phyloP scores from a whole-genome alignment of 2,888 invertebrate genomes.

The Suillia variegata region DNA sequence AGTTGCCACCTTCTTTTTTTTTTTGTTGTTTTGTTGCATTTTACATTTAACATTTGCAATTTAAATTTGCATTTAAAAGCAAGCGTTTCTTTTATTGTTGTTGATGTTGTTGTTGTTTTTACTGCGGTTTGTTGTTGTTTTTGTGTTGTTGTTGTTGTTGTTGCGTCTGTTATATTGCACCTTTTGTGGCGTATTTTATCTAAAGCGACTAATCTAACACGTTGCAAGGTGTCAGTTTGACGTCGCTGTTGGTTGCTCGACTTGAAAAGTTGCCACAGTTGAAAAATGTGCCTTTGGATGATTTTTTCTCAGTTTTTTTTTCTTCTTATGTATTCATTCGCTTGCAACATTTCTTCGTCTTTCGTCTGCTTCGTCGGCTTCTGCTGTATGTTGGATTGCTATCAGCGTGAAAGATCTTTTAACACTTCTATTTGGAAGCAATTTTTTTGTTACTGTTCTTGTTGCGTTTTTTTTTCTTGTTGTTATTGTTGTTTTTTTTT shows the following conservation, averaged over 20 bases:
- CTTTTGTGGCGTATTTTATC: slow-evolving; percentile 35
- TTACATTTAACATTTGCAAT: slow-evolving; percentile 37
- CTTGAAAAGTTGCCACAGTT: background rate
- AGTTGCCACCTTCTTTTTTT: background rate
- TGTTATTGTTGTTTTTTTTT: slow-evolving; percentile 53
- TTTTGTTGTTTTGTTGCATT: slow-evolving; percentile 8
- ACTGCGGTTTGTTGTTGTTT: too few species aligned
- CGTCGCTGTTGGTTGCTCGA: background rate
- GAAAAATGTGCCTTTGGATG: slow-evolving; percentile 14
- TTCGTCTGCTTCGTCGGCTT: too few species aligned
- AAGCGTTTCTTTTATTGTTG: too few species aligned
- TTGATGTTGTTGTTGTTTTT: too few species aligned
- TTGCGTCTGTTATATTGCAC: too few species aligned
- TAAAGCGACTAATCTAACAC: slow-evolving; percentile 37
- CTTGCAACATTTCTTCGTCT: too few species aligned
- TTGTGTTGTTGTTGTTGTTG: too few species aligned
- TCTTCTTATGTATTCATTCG: too few species aligned
- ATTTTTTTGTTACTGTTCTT: slow-evolving; percentile 18
- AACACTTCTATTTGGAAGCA: slow-evolving; percentile 40
- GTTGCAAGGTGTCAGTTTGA: slow-evolving; percentile 36
- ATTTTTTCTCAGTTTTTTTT: slow-evolving; percentile 25
- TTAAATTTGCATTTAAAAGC: slow-evolving; percentile 34
- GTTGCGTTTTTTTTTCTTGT: background rate
- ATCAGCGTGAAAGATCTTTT: slow-evolving; percentile 48
- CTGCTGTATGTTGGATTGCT: too few species aligned